Evolutionary conservation across 2,888 invertebrate genomes (phyloP), one percentile per base, ranked within the genome.

Genomic region (Acanthococcus lagerstroemiae): DNA sequence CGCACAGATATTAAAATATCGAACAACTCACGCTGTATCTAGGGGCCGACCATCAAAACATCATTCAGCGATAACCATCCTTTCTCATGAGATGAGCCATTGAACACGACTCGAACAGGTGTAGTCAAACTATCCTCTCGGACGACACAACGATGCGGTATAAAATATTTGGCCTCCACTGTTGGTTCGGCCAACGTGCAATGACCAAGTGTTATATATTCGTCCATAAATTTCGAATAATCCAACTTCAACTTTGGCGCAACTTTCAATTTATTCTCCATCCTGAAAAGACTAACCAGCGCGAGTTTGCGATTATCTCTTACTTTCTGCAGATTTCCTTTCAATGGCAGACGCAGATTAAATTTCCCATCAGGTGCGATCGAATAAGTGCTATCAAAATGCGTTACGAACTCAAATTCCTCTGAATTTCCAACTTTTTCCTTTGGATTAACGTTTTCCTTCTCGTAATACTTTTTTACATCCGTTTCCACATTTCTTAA

Each of bases 201-300:
- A 15, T 68, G 63, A 44, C 68, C 67, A 6, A 67, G 26, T n/a
- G 26, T 30, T 6, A 54, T 19, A 46, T 68, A 68, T 45, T 68
- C 68, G 4, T 5, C 22, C 65, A 68, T 63, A 37, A 57, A 68
- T 12, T 57, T 15, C 12, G 9, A 12, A 24, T 67, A 68, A 6
- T 55, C 27, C 5, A 24, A 4, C 15, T 45, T 45, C 15, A 45
- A 45, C 15, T 37, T 37, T 37, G 15, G 37, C 15, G 6, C 46
- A 4, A 15, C 6, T 45, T 45, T 19, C 46, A 45, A 15, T 15
- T 4, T 45, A 4, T 4, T 45, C 15, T 45, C 15, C 15, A 45
- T 7, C 46, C 46, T 45, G 19, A 45, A 45, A 4, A 45, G 15
- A 45, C 46, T 45, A 6, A 6, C 19, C 46, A 45, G 15, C 15